These are phyloP conservation scores for Epizoanthus scotinus DNA, from an alignment of 92 coral and sea anemone species.

Conservation along the genomic window DNA sequence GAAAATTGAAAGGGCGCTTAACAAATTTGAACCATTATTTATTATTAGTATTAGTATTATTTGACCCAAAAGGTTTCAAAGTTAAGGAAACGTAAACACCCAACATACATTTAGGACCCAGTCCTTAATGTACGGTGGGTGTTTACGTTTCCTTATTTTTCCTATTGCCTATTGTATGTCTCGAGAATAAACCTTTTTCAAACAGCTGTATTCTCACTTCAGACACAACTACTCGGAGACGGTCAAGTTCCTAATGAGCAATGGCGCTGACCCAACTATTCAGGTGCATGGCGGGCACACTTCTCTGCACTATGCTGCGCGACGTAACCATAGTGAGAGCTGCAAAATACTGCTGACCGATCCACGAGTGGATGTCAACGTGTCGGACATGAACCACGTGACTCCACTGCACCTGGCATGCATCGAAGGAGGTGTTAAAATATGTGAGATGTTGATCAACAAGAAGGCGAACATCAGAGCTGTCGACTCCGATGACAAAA, in stretches of 20 bases:
- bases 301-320: conserved; percentile 63
- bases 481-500: conserved; percentile 49
- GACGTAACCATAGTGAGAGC: conserved; percentile 52
- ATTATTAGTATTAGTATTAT: too few relatives aligned
- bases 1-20: too few relatives aligned
- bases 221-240: conserved; percentile 49
- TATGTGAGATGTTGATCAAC: conserved; percentile 53
- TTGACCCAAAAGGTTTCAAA: too few relatives aligned
- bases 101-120: too few relatives aligned
- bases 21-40: too few relatives aligned
- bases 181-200: too few relatives aligned
- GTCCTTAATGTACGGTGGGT: too few relatives aligned
- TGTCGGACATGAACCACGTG: conserved; percentile 13
- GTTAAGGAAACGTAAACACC: too few relatives aligned
- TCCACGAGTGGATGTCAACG: conserved; percentile 41
- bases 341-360: conserved; percentile 47
- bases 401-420: conserved; percentile 64
- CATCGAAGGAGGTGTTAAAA: conserved; percentile 36
- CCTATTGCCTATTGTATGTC: too few relatives aligned
- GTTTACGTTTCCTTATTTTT: too few relatives aligned
- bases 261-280: conserved; percentile 60
- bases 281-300: conserved; percentile 36
- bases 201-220: background rate
- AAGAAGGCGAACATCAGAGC: conserved; percentile 54
- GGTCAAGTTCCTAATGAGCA: conserved; percentile 36